Percentiles rank a stretch among this genome's conserved stretches.
Evolutionary conservation across 2,113 vertebrate genomes (phyloP).

Genomic region (Apus apus): DNA sequence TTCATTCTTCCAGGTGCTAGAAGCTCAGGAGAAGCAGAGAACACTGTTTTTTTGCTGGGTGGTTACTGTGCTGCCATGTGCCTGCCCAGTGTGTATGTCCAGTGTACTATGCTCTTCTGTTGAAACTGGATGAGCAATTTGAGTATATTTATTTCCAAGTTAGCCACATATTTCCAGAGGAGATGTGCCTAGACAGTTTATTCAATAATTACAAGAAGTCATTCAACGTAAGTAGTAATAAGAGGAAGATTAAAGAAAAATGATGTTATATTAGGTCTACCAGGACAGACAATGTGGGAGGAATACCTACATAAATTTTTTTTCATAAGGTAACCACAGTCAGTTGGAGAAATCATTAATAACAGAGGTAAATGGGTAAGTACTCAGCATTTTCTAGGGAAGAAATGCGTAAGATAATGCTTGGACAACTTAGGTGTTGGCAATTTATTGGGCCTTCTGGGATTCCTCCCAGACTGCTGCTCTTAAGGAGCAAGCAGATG

Average conservation of each 20-base stretch:
- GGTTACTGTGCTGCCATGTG: not conserved
- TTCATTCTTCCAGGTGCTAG: not conserved
- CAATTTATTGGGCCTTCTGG: not conserved
- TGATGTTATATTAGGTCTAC: not conserved
- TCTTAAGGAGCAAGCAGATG: not conserved
- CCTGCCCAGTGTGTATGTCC: not conserved
- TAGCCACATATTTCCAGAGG: not conserved
- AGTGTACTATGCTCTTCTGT: not conserved
- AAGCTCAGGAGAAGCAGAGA: not conserved
- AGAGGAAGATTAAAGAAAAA: not conserved
- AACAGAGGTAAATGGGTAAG: not conserved
- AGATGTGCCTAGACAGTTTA: not conserved
- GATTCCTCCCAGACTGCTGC: not conserved
- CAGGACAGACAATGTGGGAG: not conserved
- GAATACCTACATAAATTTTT: not conserved
- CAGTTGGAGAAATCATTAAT: not conserved
- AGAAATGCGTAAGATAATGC: not conserved
- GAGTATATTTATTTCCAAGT: not conserved
- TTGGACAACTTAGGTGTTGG: not conserved
- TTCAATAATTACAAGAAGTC: not conserved
- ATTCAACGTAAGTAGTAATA: not conserved
- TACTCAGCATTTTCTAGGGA: not conserved
- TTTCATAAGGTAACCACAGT: not conserved
- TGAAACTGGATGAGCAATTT: not conserved
- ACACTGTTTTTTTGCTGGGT: not conserved